These are phyloP conservation scores for Pardalotus punctatus DNA, from an alignment of 2,113 vertebrate species.

Conservation along the genomic window DNA sequence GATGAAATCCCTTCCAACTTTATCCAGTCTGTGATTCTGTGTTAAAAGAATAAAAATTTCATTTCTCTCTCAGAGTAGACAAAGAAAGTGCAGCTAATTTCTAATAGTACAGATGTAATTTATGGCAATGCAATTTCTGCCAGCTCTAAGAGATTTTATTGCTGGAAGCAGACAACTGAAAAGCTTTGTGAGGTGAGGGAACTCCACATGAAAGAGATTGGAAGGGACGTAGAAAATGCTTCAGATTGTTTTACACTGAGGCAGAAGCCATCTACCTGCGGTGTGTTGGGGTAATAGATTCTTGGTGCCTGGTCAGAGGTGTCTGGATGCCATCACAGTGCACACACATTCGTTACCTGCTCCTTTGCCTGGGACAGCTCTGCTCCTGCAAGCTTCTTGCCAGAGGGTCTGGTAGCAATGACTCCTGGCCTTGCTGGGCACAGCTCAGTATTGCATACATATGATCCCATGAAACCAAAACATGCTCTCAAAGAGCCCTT, in stretches of 20 bases:
- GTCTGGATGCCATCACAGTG: not conserved
- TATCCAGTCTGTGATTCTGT: not conserved
- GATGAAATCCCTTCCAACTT: not conserved
- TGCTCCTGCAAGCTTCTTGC: not conserved
- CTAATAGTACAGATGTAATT: not conserved
- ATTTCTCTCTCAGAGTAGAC: not conserved
- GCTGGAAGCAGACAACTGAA: not conserved
- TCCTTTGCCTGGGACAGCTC: not conserved
- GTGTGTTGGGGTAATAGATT: not conserved
- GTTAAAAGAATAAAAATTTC: not conserved
- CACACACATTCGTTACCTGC: not conserved
- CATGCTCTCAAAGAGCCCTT: slow-evolving; percentile 56
- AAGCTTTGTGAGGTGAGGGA: not conserved
- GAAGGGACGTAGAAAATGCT: not conserved
- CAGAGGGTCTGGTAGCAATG: not conserved
- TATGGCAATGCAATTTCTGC: not conserved
- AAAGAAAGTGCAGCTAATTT: not conserved
- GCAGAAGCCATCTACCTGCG: not conserved
- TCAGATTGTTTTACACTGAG: not conserved
- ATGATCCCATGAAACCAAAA: slow-evolving; percentile 28
- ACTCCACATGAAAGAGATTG: not conserved
- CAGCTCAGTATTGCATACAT: not conserved
- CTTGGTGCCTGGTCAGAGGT: not conserved
- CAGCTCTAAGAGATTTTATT: not conserved
- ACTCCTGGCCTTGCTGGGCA: not conserved